Percentiles rank a stretch among this genome's conserved stretches.
phyloP scores from a whole-genome alignment of 2,113 vertebrate species.

The Hemiscyllium ocellatum region DNA sequence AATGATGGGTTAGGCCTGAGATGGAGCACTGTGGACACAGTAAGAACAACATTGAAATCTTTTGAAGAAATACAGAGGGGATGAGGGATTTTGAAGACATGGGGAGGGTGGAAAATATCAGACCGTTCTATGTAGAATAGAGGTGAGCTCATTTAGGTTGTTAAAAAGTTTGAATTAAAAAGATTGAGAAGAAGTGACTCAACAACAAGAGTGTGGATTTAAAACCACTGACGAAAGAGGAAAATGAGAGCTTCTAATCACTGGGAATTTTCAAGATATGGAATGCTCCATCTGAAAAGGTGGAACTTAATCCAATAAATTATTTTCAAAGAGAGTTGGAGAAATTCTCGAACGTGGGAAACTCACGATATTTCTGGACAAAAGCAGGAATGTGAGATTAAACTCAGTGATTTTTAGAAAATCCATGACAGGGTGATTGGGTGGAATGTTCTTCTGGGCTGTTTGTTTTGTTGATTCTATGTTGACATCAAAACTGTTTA shows the following conservation, averaged over 20 bases:
- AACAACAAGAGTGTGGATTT: background rate
- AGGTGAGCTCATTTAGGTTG: background rate
- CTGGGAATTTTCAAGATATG: background rate
- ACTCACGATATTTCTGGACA: background rate
- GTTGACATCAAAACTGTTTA: background rate
- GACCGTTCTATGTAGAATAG: background rate
- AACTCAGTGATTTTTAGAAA: background rate
- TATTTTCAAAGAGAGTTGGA: background rate
- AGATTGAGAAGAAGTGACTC: background rate
- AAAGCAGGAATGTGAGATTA: background rate
- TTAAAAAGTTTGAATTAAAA: background rate
- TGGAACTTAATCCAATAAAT: background rate
- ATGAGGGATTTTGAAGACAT: background rate
- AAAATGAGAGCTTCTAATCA: background rate
- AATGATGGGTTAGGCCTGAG: background rate
- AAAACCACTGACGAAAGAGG: background rate
- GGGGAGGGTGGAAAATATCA: background rate
- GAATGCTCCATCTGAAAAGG: background rate
- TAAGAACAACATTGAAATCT: background rate
- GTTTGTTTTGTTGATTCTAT: background rate
- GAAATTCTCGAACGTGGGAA: background rate
- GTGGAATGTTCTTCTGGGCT: too few species aligned
- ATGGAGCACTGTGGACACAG: background rate
- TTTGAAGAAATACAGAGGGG: background rate
- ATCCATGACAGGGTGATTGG: background rate